Evolutionary conservation across 37 sponge, comb jelly and placozoan genomes (phyloP), one percentile per base, ranked within the genome.

Genomic region (Axinella damicornis): DNA sequence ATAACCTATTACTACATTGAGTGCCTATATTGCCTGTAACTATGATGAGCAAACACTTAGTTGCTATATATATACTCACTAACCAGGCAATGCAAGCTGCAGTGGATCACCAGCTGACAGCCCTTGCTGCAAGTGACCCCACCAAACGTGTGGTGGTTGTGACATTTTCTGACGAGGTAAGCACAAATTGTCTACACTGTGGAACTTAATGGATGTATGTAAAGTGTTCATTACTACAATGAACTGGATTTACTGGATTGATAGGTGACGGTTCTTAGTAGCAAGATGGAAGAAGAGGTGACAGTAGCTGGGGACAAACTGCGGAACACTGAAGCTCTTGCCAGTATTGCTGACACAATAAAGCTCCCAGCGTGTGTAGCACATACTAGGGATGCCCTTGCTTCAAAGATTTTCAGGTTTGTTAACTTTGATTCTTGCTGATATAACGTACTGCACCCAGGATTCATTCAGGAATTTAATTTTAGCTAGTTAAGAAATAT

Each of bases 251-350:
- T n/a, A n/a, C n/a, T n/a, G n/a, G n/a, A n/a, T n/a, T n/a, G n/a
- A n/a, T n/a, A 89, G 90, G 90, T 91, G 27, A 62, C 77, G 6
- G 79, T 91, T 34, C 38, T 91, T 53, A 87, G 92, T 55, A 78
- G n/a, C n/a, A n/a, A n/a, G n/a, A 86, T 81, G 87, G 87, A 27
- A 46, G 59, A n/a, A 31, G 72, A 76, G 20, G 66, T 88, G 24
- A 73, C 59, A 60, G 27, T 88, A 9, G 77, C 89, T 34, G 89
- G 89, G 52, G 89, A 88, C 54, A 83, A 88, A 36, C 78, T 88
- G n/a, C 18, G 28, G 16, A 39, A 88, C 25, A 39, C 52, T 4
- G 83, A 88, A 18, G 39, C 27, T 4, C 38, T 88, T 57, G 40
- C 83, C 15, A 57, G 62, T 5, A 32, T 32, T 24, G 89, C 77